These are phyloP conservation scores for Molossus alvarezi DNA, from an alignment of 2,797 vertebrate genomes.

Conservation along the genomic window DNA sequence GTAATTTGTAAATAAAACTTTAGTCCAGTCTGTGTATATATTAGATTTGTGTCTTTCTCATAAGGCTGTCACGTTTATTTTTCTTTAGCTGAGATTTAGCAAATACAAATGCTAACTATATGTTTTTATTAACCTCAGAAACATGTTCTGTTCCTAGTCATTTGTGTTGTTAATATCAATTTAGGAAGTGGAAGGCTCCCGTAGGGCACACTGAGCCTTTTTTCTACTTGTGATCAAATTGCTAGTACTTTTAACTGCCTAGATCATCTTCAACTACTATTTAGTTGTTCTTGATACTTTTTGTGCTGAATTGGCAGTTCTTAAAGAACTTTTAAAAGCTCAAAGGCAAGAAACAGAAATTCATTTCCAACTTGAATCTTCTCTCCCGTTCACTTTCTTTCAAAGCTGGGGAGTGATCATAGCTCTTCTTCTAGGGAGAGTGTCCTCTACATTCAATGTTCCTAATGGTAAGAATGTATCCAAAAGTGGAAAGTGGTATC, in stretches of 20 bases:
- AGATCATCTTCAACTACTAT: not conserved
- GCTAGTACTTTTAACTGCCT: not conserved
- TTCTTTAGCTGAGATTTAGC: slow-evolving; percentile 36
- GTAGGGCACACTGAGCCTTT: not conserved
- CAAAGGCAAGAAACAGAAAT: slow-evolving; percentile 38
- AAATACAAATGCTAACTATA: not conserved
- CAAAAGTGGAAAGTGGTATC: not conserved
- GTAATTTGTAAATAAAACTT: slow-evolving; percentile 52
- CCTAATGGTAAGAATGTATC: not conserved
- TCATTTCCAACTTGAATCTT: slow-evolving; percentile 40
- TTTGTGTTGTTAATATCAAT: slow-evolving; percentile 37
- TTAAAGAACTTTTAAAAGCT: slow-evolving; percentile 36
- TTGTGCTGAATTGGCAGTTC: slow-evolving; percentile 1
- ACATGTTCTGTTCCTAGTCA: not conserved
- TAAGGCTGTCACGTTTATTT: slow-evolving; percentile 62
- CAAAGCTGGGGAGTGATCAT: not conserved
- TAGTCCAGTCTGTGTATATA: not conserved
- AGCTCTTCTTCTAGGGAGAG: not conserved
- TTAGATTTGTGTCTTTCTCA: slow-evolving; percentile 27
- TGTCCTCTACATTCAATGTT: not conserved
- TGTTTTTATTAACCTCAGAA: slow-evolving; percentile 25
- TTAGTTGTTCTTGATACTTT: not conserved
- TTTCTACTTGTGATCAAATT: slow-evolving; percentile 28
- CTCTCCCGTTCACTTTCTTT: not conserved
- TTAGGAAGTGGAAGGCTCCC: not conserved